Base-by-base conservation (phyloP, 2,797 vertebrate genomes). In the Cetoscarus ocellatus region DNA sequence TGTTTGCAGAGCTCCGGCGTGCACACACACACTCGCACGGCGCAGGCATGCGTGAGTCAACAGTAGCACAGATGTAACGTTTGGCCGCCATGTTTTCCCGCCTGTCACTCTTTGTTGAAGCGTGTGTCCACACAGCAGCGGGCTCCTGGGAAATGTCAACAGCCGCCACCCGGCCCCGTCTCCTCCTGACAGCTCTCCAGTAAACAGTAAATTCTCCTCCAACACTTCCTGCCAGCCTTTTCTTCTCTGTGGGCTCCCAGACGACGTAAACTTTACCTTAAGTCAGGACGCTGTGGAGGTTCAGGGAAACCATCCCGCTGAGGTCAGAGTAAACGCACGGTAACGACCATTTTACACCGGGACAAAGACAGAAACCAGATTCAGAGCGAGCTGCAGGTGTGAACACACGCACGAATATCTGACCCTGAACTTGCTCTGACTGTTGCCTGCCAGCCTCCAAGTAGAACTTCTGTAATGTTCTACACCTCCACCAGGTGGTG, bases 121-220 rank as follows among this genome's bases (percentile, higher is more conserved):
- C 69, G 70, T 53, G 64, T 79, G 75, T 78, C 79, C 72, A 87
- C 75, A 88, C 68, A 77, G 73, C 67, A 62, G 70, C 60, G 57
- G 77, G 65, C 57, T 82, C 88, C 88, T 95, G 94, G 93, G 94
- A 95, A 95, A 93, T 88, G 91, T 94, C 93, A 93, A 94, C 90
- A 94, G 82, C 74, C 48, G 27, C 71, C 61, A 61, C 15, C 60
- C 67, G 64, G 54, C 65, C 82, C 65, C 66, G 67, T 88, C 61
- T 76, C 45, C 67, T 49, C 73, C 71, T 84, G 79, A 92, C 86
- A 82, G 79, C 76, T 75, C 76, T 77, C 75, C 68, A 73, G 73
- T 79, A 84, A 87, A 86, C 78, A 74, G 70, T 85, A 67, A 68
- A 69, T 83, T 81, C 75, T 78, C 75, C 87, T 88, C 80, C 89